Conservation (phyloP, 2,888 invertebrate genomes). For the Cremastinae sp. region DNA sequence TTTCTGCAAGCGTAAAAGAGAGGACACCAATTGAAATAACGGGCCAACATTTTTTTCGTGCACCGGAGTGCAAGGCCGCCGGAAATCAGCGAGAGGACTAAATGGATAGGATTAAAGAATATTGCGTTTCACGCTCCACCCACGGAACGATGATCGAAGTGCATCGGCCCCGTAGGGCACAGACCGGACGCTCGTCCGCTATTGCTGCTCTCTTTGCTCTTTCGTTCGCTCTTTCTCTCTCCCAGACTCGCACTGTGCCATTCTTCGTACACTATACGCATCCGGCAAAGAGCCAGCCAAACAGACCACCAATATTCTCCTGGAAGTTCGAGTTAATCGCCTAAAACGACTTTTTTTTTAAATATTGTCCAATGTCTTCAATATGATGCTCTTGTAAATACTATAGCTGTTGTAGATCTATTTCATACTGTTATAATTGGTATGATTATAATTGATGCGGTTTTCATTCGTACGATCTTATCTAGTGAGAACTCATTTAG, state of each 20-base stretch:
- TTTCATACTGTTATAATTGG: no score
- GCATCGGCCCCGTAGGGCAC: slow-evolving; percentile 70
- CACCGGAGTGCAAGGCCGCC: slow-evolving; percentile 7
- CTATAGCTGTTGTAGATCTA: no score
- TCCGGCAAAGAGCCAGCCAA: slow-evolving; percentile 73
- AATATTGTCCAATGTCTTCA: no score
- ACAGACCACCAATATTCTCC: slow-evolving; percentile 62
- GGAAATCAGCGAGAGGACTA: slow-evolving; percentile 15
- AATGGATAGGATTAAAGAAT: slow-evolving; percentile 23
- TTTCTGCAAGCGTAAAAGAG: slow-evolving; percentile 78
- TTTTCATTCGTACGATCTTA: no score
- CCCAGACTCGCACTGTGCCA: background rate
- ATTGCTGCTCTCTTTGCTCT: slow-evolving; percentile 65
- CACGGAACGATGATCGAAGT: slow-evolving; percentile 72
- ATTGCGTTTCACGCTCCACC: slow-evolving; percentile 61
- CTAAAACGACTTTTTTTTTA: no score
- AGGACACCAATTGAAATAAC: no score
- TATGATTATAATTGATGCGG: no score
- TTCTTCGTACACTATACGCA: slow-evolving; percentile 65
- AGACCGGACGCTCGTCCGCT: slow-evolving; percentile 78
- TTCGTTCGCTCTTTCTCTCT: background rate
- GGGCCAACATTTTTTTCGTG: background rate
- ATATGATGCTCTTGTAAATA: no score
- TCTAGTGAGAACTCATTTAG: no score
- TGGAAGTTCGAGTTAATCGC: slow-evolving; percentile 7